phyloP scores from a whole-genome alignment of 1,140 invertebrate genomes.

The Lepidurus apus region DNA sequence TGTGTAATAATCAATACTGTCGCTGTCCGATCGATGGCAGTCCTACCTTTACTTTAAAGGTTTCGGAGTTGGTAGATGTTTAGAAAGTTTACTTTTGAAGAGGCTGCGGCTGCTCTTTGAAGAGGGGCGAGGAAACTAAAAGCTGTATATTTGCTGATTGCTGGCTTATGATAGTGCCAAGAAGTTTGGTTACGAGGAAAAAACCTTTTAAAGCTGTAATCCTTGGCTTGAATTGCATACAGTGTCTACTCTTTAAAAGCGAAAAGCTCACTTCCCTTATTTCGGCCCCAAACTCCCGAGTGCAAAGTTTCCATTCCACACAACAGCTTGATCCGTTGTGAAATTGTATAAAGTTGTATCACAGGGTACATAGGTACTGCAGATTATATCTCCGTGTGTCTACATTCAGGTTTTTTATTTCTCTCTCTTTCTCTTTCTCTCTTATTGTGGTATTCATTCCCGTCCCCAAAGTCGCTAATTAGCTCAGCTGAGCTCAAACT shows the following conservation, averaged over 20 bases:
- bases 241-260: too few relatives aligned
- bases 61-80: not conserved
- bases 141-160: slow-evolving; percentile 14
- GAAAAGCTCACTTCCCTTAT: not conserved
- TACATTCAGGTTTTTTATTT: not conserved
- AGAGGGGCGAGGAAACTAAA: not conserved
- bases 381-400: not conserved
- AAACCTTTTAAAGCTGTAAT: not conserved
- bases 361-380: not conserved
- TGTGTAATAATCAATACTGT: too few relatives aligned
- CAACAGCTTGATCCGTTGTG: not conserved
- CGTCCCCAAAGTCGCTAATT: not conserved
- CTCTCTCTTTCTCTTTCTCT: not conserved
- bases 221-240: not conserved
- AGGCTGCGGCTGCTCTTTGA: not conserved
- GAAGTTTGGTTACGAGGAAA: not conserved
- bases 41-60: not conserved
- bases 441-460: not conserved
- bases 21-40: not conserved
- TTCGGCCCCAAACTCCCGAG: not conserved
- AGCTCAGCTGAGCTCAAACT: not conserved
- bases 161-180: not conserved
- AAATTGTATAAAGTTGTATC: not conserved
- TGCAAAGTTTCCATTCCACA: not conserved
- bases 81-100: not conserved